These are phyloP conservation scores for Pentalonia nigronervosa DNA, from an alignment of 1,140 invertebrate genomes.

Conservation along the genomic window DNA sequence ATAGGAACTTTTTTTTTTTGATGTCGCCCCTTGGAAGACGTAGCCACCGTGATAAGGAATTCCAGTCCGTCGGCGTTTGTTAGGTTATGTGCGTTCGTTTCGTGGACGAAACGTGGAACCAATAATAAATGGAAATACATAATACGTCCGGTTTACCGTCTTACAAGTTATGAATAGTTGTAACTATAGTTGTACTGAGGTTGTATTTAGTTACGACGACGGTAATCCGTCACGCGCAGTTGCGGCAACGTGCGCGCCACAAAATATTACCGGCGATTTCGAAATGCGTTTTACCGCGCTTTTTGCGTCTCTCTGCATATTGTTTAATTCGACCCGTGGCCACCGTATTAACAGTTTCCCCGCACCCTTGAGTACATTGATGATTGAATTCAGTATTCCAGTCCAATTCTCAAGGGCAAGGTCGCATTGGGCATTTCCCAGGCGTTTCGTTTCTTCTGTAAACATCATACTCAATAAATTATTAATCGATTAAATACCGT, in stretches of 20 bases:
- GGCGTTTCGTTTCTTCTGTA: too few species aligned
- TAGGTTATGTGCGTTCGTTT: not conserved
- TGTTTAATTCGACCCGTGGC: not conserved
- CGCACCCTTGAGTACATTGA: not conserved
- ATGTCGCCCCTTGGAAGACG: not conserved
- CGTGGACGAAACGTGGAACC: slow-evolving; percentile 37
- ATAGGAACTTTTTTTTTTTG: too few species aligned
- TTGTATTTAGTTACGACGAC: not conserved
- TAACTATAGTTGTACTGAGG: too few species aligned
- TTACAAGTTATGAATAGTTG: too few species aligned
- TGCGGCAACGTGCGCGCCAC: not conserved
- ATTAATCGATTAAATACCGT: too few species aligned
- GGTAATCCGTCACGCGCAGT: not conserved
- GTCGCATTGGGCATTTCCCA: too few species aligned
- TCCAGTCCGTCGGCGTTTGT: not conserved
- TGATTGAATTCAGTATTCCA: too few species aligned
- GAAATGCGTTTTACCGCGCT: slow-evolving; percentile 15
- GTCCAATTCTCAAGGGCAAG: too few species aligned
- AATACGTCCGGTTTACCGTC: too few species aligned
- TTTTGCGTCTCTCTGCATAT: not conserved
- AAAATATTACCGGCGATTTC: not conserved
- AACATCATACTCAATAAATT: too few species aligned
- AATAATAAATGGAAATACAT: not conserved
- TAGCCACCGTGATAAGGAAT: not conserved
- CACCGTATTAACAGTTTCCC: too few species aligned